A percentile compares a stretch with the other conserved stretches of the same genome.
These are phyloP conservation scores for Sinocyclocheilus grahami DNA, from an alignment of 2,113 vertebrate genomes.

Conservation along the genomic window DNA sequence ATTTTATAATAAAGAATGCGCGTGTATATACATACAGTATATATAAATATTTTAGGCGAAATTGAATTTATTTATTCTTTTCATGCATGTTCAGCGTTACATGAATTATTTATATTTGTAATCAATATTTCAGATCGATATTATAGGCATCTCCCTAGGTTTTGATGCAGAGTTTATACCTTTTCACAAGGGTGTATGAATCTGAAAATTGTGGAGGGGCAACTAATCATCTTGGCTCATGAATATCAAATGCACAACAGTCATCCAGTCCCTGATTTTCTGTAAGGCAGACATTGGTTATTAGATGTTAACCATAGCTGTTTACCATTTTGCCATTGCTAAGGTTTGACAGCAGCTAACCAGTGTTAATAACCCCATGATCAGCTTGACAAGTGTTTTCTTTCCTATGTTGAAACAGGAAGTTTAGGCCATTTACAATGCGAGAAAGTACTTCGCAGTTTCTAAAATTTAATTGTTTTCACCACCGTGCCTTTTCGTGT, in stretches of 20 bases:
- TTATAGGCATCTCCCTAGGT: not conserved
- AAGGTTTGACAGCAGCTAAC: not conserved
- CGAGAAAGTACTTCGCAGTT: not conserved
- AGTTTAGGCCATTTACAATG: not conserved
- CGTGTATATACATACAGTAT: not conserved
- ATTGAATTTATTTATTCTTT: not conserved
- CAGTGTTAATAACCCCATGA: not conserved
- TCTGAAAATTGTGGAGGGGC: not conserved
- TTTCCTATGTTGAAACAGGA: not conserved
- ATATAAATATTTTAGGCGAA: not conserved
- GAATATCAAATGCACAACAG: not conserved
- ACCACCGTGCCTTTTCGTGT: slow-evolving; percentile 26
- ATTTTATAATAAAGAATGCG: too few relatives aligned
- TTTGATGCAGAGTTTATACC: not conserved
- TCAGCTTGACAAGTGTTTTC: not conserved
- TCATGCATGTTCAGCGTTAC: not conserved
- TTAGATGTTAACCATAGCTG: not conserved
- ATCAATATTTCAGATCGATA: not conserved
- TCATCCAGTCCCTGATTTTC: not conserved
- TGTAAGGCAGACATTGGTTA: not conserved
- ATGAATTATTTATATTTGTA: not conserved
- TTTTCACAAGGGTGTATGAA: not conserved
- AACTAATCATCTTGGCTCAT: not conserved
- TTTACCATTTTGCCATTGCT: not conserved
- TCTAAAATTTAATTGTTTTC: slow-evolving; percentile 5